Conservation (phyloP, 2,113 vertebrate species). For the Boulengeromyrus knoepffleri region DNA sequence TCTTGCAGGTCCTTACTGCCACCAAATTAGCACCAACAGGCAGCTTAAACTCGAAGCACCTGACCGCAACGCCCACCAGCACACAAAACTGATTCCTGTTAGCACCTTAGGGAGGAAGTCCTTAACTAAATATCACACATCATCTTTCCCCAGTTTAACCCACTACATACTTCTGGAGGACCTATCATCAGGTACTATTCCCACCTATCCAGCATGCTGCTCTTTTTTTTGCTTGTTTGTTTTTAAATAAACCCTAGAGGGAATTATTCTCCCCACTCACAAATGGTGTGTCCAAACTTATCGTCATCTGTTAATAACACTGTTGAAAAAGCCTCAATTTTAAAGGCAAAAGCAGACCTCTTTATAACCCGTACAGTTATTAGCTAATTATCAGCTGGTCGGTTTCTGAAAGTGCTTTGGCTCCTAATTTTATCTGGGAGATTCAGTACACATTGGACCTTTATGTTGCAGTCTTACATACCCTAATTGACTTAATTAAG, state of each 20-base stretch:
- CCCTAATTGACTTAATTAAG: conserved; percentile 6
- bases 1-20: background rate
- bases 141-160: background rate
- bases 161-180: background rate
- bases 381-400: background rate
- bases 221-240: background rate
- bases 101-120: background rate
- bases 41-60: background rate
- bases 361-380: background rate
- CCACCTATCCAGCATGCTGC: background rate
- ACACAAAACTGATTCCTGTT: background rate
- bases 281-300: background rate
- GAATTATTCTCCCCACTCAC: background rate
- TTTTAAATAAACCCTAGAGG: background rate
- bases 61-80: background rate
- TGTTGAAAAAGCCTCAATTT: background rate
- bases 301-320: background rate
- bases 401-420: background rate
- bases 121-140: background rate
- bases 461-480: background rate
- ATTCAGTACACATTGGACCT: conserved; percentile 24
- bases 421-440: background rate
- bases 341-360: background rate
- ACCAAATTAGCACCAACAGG: background rate
- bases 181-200: background rate